Conservation (phyloP, 2,888 invertebrate species). For the Lycophotia porphyrea region DNA sequence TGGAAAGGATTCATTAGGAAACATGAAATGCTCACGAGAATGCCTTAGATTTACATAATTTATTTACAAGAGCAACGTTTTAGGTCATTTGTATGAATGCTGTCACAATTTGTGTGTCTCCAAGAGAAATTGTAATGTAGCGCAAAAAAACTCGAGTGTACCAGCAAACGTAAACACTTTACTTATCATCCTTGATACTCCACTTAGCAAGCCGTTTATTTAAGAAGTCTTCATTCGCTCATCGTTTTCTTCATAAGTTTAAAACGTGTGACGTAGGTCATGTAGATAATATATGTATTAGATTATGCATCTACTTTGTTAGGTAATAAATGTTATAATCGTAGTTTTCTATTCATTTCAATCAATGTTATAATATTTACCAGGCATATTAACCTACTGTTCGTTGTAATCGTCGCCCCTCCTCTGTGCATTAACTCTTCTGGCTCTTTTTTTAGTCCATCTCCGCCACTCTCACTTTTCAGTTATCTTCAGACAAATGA, state of each 20-base stretch:
- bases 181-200: conserved; percentile 34
- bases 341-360: neutral
- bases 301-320: neutral
- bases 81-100: conserved; percentile 48
- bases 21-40: conserved; percentile 69
- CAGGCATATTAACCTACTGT: neutral
- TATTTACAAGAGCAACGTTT: conserved; percentile 67
- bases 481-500: neutral
- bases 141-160: conserved; percentile 32
- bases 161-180: conserved; percentile 37
- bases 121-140: conserved; percentile 26
- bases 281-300: neutral
- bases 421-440: neutral
- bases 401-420: neutral
- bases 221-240: neutral
- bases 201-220: conserved; percentile 1
- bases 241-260: neutral
- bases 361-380: neutral
- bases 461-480: neutral
- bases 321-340: neutral
- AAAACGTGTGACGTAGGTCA: neutral
- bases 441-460: neutral
- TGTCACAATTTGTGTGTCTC: conserved; percentile 54
- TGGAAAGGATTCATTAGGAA: conserved; percentile 74
- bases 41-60: conserved; percentile 74